Conservation (phyloP, 2,888 invertebrate genomes). For the Epinotia bilunana region DNA sequence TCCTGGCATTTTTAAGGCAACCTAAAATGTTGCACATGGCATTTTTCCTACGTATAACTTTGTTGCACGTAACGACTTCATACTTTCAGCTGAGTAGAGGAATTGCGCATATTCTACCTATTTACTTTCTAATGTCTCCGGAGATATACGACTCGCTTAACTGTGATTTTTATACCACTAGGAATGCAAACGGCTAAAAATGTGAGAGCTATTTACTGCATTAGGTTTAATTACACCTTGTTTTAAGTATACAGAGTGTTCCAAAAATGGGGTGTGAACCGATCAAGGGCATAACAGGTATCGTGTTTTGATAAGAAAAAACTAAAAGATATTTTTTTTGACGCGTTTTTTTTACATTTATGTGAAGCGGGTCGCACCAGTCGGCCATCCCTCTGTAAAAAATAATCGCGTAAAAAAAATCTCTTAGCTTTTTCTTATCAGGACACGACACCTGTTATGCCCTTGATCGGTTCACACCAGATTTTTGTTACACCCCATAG, state of each 20-base stretch:
- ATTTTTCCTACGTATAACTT: conserved; percentile 22
- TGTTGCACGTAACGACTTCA: conserved; percentile 6
- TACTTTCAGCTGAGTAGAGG: conserved; percentile 12
- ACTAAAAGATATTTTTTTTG: too few relatives aligned
- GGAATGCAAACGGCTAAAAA: conserved; percentile 15
- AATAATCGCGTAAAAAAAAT: too few relatives aligned
- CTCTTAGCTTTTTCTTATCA: too few relatives aligned
- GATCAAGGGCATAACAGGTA: too few relatives aligned
- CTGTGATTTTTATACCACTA: conserved; percentile 28
- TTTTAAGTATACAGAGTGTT: background rate
- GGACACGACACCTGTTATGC: too few relatives aligned
- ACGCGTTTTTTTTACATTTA: too few relatives aligned
- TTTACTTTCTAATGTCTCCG: conserved; percentile 16
- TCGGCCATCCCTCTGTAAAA: too few relatives aligned
- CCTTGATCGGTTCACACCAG: too few relatives aligned
- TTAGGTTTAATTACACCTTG: background rate
- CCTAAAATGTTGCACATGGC: conserved; percentile 4
- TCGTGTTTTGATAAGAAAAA: too few relatives aligned
- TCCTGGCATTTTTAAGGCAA: conserved; percentile 16
- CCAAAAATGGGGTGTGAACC: too few relatives aligned
- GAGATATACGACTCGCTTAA: conserved; percentile 2
- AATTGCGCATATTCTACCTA: conserved; percentile 16
- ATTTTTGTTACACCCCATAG: too few relatives aligned
- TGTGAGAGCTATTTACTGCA: conserved; percentile 2
- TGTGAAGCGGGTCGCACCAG: too few relatives aligned